Conservation (phyloP, 2,113 vertebrate genomes). For the Tragelaphus buxtoni region DNA sequence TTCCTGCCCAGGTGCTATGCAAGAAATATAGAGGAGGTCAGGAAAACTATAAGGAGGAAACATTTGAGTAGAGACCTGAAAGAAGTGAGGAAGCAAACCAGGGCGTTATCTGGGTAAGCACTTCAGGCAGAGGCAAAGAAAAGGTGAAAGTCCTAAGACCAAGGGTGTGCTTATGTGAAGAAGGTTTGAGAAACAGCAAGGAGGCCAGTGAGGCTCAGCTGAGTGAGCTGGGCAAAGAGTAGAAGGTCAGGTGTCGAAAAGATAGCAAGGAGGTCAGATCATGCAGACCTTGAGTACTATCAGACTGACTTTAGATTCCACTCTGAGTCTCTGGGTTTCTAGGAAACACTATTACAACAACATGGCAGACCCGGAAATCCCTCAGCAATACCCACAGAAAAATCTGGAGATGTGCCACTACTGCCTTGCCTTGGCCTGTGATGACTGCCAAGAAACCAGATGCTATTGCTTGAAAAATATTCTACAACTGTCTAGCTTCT, state of each 20-base stretch:
- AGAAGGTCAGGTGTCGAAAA: background rate
- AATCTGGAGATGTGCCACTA: constrained; percentile 65
- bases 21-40: background rate
- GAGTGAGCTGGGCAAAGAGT: background rate
- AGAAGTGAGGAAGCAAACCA: background rate
- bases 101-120: background rate
- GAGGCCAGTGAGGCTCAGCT: background rate
- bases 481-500: constrained; percentile 67
- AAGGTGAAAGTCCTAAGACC: background rate
- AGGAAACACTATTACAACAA: constrained; percentile 64
- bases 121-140: background rate
- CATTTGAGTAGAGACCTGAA: background rate
- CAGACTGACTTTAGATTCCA: constrained; percentile 4
- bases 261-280: background rate
- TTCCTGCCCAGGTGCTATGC: background rate
- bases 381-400: constrained; percentile 70
- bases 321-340: constrained; percentile 31
- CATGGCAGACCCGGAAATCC: constrained; percentile 65
- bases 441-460: constrained; percentile 79
- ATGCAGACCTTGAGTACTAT: background rate
- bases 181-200: background rate
- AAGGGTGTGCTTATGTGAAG: background rate
- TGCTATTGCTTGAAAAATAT: constrained; percentile 80
- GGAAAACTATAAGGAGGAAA: background rate
- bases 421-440: constrained; percentile 55